Conservation (phyloP, 2,113 vertebrate genomes). For the Myotis yumanensis region DNA sequence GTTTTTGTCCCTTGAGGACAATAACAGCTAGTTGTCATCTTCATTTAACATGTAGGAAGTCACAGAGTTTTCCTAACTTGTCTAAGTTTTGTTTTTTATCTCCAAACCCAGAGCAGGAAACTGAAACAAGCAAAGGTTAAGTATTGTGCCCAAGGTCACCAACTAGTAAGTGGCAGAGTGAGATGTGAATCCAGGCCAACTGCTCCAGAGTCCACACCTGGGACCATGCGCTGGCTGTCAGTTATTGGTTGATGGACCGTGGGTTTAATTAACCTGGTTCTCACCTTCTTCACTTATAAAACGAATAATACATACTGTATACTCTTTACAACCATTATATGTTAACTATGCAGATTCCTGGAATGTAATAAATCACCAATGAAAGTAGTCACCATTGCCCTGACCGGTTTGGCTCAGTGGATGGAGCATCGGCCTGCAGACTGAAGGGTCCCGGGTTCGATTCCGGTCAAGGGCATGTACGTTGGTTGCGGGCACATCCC, state of each 20-base stretch:
- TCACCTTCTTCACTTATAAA: background rate
- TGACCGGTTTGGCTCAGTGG: too few relatives aligned
- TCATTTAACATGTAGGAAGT: background rate
- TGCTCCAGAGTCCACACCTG: background rate
- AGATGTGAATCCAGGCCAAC: background rate
- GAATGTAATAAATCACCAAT: background rate
- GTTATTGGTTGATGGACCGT: background rate
- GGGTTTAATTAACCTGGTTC: background rate
- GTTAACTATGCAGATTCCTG: background rate
- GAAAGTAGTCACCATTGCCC: background rate
- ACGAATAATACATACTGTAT: background rate
- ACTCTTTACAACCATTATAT: background rate
- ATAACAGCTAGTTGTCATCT: background rate
- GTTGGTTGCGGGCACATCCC: too few relatives aligned
- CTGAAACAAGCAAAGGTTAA: background rate
- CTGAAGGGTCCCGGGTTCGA: too few relatives aligned
- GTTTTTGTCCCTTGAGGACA: background rate
- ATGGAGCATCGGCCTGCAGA: too few relatives aligned
- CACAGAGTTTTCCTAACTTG: background rate
- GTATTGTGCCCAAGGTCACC: background rate
- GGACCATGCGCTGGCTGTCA: background rate
- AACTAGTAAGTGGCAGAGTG: background rate
- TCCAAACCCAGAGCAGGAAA: background rate
- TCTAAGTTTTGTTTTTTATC: background rate
- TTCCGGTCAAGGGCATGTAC: too few relatives aligned